A percentile compares a stretch with the other conserved stretches of the same genome.
phyloP scores from a whole-genome alignment of 2,113 vertebrate species.

The Entomyzon cyanotis region DNA sequence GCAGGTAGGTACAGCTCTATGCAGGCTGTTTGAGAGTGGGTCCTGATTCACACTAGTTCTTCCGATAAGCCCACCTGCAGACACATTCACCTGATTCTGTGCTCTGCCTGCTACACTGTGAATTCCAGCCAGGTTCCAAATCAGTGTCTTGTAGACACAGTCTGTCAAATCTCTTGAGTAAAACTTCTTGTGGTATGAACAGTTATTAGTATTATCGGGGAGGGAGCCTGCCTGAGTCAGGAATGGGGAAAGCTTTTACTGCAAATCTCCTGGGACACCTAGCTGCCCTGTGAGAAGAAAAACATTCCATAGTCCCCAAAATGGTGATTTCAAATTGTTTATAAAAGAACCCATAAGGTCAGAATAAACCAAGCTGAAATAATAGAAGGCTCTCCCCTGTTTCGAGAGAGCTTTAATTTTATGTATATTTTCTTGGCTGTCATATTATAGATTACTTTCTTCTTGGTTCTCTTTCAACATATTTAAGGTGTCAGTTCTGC shows the following conservation, averaged over 20 bases:
- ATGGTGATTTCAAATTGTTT: background rate
- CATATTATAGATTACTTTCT: background rate
- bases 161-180: background rate
- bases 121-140: background rate
- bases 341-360: background rate
- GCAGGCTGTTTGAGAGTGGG: background rate
- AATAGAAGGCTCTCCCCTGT: background rate
- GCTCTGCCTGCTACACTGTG: background rate
- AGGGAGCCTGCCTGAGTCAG: background rate
- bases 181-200: background rate
- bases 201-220: background rate
- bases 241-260: background rate
- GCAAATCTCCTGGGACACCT: background rate
- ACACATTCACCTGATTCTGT: background rate
- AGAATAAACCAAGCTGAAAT: background rate
- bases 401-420: background rate
- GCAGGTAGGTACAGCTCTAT: background rate
- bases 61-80: background rate
- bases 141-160: background rate
- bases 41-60: background rate
- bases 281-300: background rate
- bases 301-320: background rate
- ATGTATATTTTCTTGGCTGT: background rate
- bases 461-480: background rate
- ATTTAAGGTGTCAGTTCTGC: background rate